Conservation (phyloP, 2,113 vertebrate species). For the Plecturocebus donacophilus region DNA sequence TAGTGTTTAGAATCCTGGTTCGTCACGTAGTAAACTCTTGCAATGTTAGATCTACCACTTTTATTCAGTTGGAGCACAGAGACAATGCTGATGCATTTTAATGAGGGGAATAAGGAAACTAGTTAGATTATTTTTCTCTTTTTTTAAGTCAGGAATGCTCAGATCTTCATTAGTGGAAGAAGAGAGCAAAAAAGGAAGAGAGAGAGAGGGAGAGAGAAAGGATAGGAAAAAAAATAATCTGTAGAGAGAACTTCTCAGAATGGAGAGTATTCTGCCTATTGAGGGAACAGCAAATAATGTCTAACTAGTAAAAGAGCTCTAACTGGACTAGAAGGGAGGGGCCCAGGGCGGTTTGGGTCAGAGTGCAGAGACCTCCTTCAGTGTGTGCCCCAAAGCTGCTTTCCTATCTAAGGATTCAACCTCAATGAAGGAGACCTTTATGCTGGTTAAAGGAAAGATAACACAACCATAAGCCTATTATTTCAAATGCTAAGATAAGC, state of each 20-base stretch:
- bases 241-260: not conserved
- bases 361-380: not conserved
- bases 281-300: not conserved
- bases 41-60: not conserved
- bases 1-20: not conserved
- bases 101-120: not conserved
- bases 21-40: not conserved
- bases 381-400: not conserved
- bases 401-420: not conserved
- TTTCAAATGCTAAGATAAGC: not conserved
- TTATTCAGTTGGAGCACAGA: not conserved
- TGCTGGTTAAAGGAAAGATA: not conserved
- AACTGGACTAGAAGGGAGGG: not conserved
- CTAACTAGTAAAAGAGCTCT: not conserved
- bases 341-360: not conserved
- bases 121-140: not conserved
- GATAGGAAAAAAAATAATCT: not conserved
- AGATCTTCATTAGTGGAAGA: not conserved
- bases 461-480: not conserved
- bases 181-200: not conserved
- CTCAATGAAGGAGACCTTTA: not conserved
- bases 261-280: not conserved
- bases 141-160: not conserved
- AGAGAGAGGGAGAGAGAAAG: rapidly evolving
- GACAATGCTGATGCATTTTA: not conserved